A percentile compares a stretch with the other conserved stretches of the same genome.
Evolutionary conservation across 2,797 vertebrate species (phyloP).

Genomic region (Mus minutoides): DNA sequence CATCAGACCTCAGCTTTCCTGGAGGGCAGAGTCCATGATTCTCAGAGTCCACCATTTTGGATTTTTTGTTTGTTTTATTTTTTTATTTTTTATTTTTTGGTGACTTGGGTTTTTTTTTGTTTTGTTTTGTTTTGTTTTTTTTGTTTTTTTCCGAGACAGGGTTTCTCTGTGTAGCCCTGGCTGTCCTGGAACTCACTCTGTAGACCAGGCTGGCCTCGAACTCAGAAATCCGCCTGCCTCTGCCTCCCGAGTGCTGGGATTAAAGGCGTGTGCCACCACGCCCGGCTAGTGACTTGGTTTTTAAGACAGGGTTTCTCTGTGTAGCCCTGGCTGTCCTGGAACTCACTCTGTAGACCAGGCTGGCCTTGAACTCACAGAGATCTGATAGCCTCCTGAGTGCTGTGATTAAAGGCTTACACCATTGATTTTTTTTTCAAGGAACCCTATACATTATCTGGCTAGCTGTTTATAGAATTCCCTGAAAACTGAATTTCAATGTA

Average conservation of each 20-base stretch:
- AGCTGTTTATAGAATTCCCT: constrained; percentile 23
- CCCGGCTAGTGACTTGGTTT: neutral
- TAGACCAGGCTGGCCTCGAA: too few species aligned
- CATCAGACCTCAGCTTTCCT: neutral
- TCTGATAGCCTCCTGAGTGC: neutral
- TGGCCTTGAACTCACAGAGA: neutral
- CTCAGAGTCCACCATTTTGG: neutral
- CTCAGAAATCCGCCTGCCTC: too few species aligned
- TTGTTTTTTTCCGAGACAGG: too few species aligned
- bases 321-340: neutral
- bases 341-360: neutral
- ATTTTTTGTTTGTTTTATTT: neutral
- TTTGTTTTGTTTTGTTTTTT: too few species aligned
- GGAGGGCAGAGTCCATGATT: neutral
- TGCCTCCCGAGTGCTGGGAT: too few species aligned
- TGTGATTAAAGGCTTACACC: neutral
- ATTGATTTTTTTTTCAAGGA: constrained; percentile 36
- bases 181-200: too few species aligned
- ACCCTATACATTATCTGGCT: neutral
- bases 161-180: too few species aligned
- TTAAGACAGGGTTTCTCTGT: neutral
- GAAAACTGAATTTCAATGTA: constrained; percentile 15
- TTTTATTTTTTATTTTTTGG: neutral
- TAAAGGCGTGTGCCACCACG: too few species aligned
- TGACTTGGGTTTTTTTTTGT: neutral